Evolutionary conservation across 2,797 vertebrate genomes (phyloP), one percentile per base, ranked within the genome.

Genomic region (Lagorchestes hirsutus): DNA sequence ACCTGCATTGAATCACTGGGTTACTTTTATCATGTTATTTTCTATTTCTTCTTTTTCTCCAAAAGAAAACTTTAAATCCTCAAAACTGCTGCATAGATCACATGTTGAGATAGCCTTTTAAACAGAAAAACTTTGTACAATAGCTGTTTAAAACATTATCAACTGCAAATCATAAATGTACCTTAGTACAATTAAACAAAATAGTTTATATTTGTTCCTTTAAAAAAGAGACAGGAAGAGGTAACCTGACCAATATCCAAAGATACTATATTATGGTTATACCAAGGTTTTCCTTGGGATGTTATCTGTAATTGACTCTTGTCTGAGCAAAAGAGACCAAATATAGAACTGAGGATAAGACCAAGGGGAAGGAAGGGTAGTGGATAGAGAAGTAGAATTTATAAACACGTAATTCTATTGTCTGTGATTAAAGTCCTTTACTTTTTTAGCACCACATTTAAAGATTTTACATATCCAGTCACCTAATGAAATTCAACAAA

Each of bases 401-500:
- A 96, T n/a, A 97, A 59, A 92, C 62, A 58, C 96, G 90, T 93
- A 97, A 96, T 97, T 97, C 98, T 97, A 98, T 95, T 96, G 96
- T 97, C 98, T 97, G 97, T 98, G 96, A 95, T 29, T 87, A 97
- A 96, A 92, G 97, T 98, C 18, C 27, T 98, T 97, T 98, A 97
- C 92, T 55, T 96, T 82, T 98, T 97, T 97, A 98, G 98, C 97
- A 98, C 98, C 97, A 97, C 97, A 97, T 94, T 93, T 11, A 95
- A 97, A 95, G 55, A 55, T 95, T 94, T 95, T 93, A 95, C 55
- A 97, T 90, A 96, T 97, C 95, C 95, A 96, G 56, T 92, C 93
- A 97, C 98, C 99, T 98, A 99, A 98, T 99, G 99, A 98, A 99
- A 99, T 98, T 99, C 99, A 87, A 99, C 99, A 97, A 99, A 99